phyloP scores from a whole-genome alignment of 2,888 invertebrate species.

The Callimorpha dominula region DNA sequence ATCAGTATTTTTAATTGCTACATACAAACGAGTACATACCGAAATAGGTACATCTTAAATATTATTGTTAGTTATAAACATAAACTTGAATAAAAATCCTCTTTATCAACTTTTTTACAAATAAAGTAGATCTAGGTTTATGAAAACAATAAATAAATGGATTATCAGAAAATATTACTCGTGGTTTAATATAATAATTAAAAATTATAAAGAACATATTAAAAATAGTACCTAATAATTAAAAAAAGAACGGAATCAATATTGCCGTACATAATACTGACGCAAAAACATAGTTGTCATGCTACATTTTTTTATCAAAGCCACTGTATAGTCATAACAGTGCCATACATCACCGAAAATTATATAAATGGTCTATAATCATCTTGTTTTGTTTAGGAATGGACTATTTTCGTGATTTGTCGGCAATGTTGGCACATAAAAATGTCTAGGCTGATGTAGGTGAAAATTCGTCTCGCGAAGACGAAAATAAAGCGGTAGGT shows the following conservation, averaged over 20 bases:
- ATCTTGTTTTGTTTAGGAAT: slow-evolving; percentile 82
- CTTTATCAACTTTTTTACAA: background rate
- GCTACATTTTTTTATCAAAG: slow-evolving; percentile 76
- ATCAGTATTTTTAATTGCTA: no score
- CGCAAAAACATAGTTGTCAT: slow-evolving; percentile 66
- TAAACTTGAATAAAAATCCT: no score
- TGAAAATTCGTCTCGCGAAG: slow-evolving; percentile 73
- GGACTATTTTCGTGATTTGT: slow-evolving; percentile 81
- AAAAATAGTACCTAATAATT: background rate
- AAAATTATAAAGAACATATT: no score
- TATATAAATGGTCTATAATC: slow-evolving; percentile 81
- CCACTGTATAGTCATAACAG: slow-evolving; percentile 67
- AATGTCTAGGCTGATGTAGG: slow-evolving; percentile 71
- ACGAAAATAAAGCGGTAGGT: slow-evolving; percentile 76
- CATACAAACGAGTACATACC: no score
- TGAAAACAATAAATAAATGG: background rate
- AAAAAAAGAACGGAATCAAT: slow-evolving; percentile 48
- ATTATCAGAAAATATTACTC: background rate
- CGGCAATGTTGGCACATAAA: slow-evolving; percentile 77
- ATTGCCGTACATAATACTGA: slow-evolving; percentile 68
- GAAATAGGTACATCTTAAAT: background rate
- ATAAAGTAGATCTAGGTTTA: background rate
- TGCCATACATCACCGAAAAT: slow-evolving; percentile 78
- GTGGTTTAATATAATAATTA: background rate
- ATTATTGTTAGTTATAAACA: background rate